Base-by-base conservation (phyloP, 2,888 invertebrate genomes). In the Clivina fossor region DNA sequence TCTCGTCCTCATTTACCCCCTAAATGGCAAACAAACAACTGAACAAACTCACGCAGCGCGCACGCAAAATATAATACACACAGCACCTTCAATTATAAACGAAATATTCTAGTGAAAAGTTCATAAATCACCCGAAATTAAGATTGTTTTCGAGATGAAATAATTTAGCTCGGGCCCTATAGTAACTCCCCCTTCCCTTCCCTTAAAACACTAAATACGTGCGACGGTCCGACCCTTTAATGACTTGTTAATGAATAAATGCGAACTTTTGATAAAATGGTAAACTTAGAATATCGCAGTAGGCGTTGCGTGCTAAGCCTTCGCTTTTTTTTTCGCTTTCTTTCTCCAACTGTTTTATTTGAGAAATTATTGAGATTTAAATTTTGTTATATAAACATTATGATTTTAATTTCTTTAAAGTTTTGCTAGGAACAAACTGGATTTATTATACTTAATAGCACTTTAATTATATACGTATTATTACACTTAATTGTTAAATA, bases 101-200 rank as follows among this genome's bases (percentile, higher is more conserved):
- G 50, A 50, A 50, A 50, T 50, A 18, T n/a, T n/a, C 41, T 38
- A n/a, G 41, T 50, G 41, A 50, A 41, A 50, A 50, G 28, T 50
- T 50, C 50, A 50, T 41, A 50, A 50, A 50, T 50, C 41, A 50
- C 30, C 30, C 20, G 32, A 50, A 40, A 50, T 50, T 50, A 50
- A 50, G 50, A 50, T 50, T 50, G 50, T 40, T 50, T 19, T 30
- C 50, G 22, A 37, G 40, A 50, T 40, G 50, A 41, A 50, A 40
- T 40, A 50, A 50, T 50, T 50, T 40, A 50, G 41, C 18, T n/a
- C n/a, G n/a, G n/a, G n/a, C 40, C 40, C 22, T 40, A n/a, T n/a
- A n/a, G n/a, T n/a, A n/a, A n/a, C n/a, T n/a, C n/a, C n/a, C n/a
- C n/a, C n/a, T n/a, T n/a, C n/a, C n/a, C n/a, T n/a, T n/a, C n/a